Evolutionary conservation across 2,113 vertebrate genomes (phyloP), one percentile per base, ranked within the genome.

Genomic region (Montifringilla adamsi): DNA sequence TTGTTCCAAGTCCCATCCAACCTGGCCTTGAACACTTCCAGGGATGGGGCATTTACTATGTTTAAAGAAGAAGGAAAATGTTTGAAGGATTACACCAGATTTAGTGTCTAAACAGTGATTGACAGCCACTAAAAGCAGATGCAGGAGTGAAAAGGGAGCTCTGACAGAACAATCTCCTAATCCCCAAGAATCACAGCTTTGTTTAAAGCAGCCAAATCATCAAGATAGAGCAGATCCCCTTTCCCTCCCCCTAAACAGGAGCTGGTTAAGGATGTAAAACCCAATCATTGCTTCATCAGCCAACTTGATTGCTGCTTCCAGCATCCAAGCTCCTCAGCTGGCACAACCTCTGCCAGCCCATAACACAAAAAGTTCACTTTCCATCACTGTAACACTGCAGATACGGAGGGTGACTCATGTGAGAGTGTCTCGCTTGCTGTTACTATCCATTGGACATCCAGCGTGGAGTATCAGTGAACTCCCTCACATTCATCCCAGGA

Each of bases 381-480:
- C 69, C 94, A 96, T 97, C 92, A 94, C 75, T 81, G 84, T 95
- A 79, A 90, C 0, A 0, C 58, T 28, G 58, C 75, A 93, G 73
- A 81, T 59, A 78, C 41, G 1, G 83, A 69, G 90, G 22, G 15
- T 97, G 96, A 96, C 90, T 97, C 94, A 94, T 74, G 87, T 60
- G 50, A 16, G 79, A 92, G 86, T 17, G 52, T 86, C 79, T 97
- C 28, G 0, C 43, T 91, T 73, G 91, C 78, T 67, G 93, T 14
- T 75, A 8, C 62, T 69, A 84, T 89, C 52, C 44, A 10, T 92
- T 89, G 94, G 75, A 73, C 27, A 58, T 56, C 58, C 91, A 83
- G 35, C 0, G 14, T 2, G 17, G 64, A 90, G 91, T 96, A 97
- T 97, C 96, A 97, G 17, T 87, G 95, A 93, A 84, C 89, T 95